Percentiles rank a stretch among this genome's conserved stretches.
These are phyloP conservation scores for Lasioglossum baleicum DNA, from an alignment of 1,140 invertebrate species.

Conservation along the genomic window DNA sequence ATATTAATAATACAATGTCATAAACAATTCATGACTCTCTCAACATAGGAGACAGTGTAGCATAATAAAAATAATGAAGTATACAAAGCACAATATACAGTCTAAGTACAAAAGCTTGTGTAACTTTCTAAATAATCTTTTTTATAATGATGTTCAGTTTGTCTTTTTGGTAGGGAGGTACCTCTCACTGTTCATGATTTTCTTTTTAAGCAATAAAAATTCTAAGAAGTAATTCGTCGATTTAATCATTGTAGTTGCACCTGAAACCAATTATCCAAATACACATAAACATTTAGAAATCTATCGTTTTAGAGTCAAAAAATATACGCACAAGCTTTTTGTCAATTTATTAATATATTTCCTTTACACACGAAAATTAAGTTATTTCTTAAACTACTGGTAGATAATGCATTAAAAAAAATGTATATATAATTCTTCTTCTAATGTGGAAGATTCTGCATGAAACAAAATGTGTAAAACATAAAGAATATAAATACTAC, in stretches of 20 bases:
- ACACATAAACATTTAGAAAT: slow-evolving; percentile 9
- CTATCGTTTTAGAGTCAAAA: not conserved
- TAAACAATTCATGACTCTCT: slow-evolving; percentile 23
- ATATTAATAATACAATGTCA: slow-evolving; percentile 7
- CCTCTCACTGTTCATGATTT: slow-evolving; percentile 30
- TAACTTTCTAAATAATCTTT: slow-evolving; percentile 41
- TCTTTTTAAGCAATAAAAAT: slow-evolving; percentile 42
- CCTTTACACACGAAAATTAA: slow-evolving; percentile 52
- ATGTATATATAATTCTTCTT: slow-evolving; percentile 9
- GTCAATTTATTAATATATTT: slow-evolving; percentile 58
- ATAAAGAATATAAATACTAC: slow-evolving; percentile 58
- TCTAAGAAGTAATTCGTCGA: slow-evolving; percentile 1
- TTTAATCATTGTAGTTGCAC: not conserved
- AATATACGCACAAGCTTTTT: slow-evolving; percentile 36
- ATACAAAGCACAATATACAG: slow-evolving; percentile 50
- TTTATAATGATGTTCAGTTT: slow-evolving; percentile 43
- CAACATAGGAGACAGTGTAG: slow-evolving; percentile 21
- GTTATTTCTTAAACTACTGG: slow-evolving; percentile 25
- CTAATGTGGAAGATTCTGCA: slow-evolving; percentile 11
- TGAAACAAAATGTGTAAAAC: slow-evolving; percentile 35
- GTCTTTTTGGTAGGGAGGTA: slow-evolving; percentile 28
- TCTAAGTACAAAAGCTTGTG: slow-evolving; percentile 48
- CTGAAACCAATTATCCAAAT: not conserved
- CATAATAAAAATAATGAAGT: slow-evolving; percentile 31
- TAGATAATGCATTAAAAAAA: slow-evolving; percentile 18